Conservation (phyloP, 2,888 invertebrate species). For the Stenodema calcarata region DNA sequence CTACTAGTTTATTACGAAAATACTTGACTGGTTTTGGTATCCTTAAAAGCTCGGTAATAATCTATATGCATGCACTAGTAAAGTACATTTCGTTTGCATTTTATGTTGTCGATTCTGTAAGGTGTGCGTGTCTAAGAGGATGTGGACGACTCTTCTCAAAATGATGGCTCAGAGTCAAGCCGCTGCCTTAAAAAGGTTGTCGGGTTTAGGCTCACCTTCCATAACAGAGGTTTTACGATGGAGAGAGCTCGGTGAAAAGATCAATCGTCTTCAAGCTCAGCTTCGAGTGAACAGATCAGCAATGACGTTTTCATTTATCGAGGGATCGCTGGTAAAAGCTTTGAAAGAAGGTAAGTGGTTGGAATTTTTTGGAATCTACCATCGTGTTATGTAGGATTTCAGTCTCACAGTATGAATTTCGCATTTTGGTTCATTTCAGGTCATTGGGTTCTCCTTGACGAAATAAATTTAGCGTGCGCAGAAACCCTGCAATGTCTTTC, state of each 20-base stretch:
- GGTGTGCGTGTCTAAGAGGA: conserved; percentile 73
- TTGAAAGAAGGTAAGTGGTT: conserved; percentile 69
- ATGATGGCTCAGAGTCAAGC: conserved; percentile 76
- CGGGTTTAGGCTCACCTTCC: conserved; percentile 50
- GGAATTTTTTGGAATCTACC: neutral
- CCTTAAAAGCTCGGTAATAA: too few species aligned
- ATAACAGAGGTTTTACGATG: conserved; percentile 62
- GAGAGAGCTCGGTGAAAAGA: conserved; percentile 71
- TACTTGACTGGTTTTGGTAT: too few species aligned
- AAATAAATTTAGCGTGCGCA: conserved; percentile 96
- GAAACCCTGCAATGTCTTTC: conserved; percentile 95
- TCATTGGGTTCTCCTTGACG: conserved; percentile 95
- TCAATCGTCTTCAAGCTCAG: conserved; percentile 76
- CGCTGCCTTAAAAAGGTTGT: conserved; percentile 69
- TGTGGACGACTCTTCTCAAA: conserved; percentile 75
- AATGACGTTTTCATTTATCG: conserved; percentile 88
- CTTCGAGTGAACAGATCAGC: conserved; percentile 71
- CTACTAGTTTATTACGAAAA: too few species aligned
- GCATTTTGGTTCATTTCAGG: conserved; percentile 64
- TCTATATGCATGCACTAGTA: too few species aligned
- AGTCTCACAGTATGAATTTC: too few species aligned
- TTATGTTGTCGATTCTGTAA: conserved; percentile 56
- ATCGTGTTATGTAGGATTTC: too few species aligned
- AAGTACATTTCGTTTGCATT: too few species aligned
- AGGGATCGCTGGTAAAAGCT: conserved; percentile 92